These are phyloP conservation scores for Platichthys flesus DNA, from an alignment of 2,113 vertebrate species.

Conservation along the genomic window DNA sequence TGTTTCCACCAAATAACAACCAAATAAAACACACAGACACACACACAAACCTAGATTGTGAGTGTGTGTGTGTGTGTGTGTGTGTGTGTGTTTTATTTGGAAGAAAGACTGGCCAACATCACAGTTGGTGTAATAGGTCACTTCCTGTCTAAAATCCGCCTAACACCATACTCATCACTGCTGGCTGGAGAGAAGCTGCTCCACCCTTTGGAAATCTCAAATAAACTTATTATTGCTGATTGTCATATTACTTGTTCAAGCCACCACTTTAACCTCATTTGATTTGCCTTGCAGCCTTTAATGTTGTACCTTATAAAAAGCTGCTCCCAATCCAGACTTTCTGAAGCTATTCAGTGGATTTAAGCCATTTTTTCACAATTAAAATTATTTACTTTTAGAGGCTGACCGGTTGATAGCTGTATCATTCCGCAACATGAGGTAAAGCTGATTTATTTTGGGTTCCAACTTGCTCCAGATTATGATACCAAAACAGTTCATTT, in stretches of 20 bases:
- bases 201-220: slow-evolving; percentile 37
- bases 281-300: background rate
- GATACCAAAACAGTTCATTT: slow-evolving; percentile 9
- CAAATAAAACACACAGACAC: background rate
- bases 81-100: no score
- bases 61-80: no score
- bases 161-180: slow-evolving; percentile 32
- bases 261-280: slow-evolving; percentile 21
- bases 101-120: slow-evolving; percentile 35
- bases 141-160: slow-evolving; percentile 57
- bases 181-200: slow-evolving; percentile 27
- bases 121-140: slow-evolving; percentile 51
- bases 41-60: no score
- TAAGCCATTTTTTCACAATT: no score
- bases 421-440: background rate
- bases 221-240: slow-evolving; percentile 26
- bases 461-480: slow-evolving; percentile 1
- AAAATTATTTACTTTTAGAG: background rate
- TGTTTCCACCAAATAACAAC: background rate
- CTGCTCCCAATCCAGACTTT: background rate
- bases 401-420: background rate
- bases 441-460: slow-evolving; percentile 4
- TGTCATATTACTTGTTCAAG: slow-evolving; percentile 32
- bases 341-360: background rate
- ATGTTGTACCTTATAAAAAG: background rate